Evolutionary conservation across 2,113 vertebrate species (phyloP).

Genomic region (Mesitornis unicolor): DNA sequence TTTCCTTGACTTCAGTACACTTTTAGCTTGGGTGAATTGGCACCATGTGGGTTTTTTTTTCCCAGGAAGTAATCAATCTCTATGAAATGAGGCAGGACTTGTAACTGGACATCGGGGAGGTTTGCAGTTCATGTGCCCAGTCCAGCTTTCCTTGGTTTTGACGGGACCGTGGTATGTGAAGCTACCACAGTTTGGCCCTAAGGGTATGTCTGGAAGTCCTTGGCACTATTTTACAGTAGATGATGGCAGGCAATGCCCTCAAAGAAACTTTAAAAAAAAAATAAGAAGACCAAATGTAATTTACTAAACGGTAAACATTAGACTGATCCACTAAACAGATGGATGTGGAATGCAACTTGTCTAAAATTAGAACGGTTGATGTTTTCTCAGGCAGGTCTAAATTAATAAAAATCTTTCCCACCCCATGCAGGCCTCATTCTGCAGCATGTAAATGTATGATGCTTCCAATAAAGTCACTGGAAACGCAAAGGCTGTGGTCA

Average conservation of each 20-base stretch:
- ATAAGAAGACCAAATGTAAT: neutral
- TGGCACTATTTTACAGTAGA: neutral
- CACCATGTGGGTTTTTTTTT: neutral
- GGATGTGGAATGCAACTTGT: neutral
- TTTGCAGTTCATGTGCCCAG: neutral
- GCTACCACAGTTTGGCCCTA: neutral
- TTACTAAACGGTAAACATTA: neutral
- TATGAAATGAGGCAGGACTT: neutral
- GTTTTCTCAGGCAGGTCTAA: conserved; percentile 43
- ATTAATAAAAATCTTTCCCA: conserved; percentile 10
- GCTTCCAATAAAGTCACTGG: neutral
- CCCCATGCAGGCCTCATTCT: neutral
- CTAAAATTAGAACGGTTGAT: conserved; percentile 24
- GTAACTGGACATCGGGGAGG: neutral
- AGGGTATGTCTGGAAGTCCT: neutral
- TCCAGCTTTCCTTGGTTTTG: neutral
- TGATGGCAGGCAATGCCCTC: neutral
- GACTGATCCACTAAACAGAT: conserved; percentile 29
- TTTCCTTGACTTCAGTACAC: neutral
- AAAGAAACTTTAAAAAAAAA: neutral
- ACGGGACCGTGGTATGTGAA: neutral
- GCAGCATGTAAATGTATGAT: neutral
- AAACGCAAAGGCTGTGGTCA: neutral
- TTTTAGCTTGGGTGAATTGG: neutral
- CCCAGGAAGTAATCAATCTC: neutral